These are phyloP conservation scores for Napeogenes sylphis DNA, from an alignment of 2,888 invertebrate genomes.

Conservation along the genomic window DNA sequence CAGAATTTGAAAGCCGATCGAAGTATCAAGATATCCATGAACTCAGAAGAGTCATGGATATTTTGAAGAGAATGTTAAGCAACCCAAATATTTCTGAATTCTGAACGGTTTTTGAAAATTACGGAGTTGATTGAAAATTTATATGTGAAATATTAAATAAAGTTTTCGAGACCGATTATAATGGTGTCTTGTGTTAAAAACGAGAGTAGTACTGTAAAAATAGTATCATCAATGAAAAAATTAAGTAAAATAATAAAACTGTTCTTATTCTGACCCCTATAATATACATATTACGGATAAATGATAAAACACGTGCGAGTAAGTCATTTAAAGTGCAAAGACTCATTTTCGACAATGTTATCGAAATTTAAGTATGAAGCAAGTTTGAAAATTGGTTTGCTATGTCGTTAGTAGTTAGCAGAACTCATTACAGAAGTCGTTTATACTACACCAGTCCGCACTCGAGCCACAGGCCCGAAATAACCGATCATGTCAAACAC, in stretches of 20 bases:
- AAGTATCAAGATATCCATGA: slow-evolving; percentile 31
- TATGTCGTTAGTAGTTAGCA: slow-evolving; percentile 53
- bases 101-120: slow-evolving; percentile 38
- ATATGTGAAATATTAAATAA: slow-evolving; percentile 39
- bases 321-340: not conserved
- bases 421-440: slow-evolving; percentile 58
- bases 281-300: not conserved
- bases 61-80: slow-evolving; percentile 39
- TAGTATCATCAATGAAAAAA: not conserved
- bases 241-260: not conserved
- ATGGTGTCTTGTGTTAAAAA: slow-evolving; percentile 37
- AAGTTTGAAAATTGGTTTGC: slow-evolving; percentile 49
- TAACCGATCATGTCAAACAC: slow-evolving; percentile 22
- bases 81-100: slow-evolving; percentile 43
- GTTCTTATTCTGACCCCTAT: not conserved
- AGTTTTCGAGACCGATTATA: slow-evolving; percentile 41
- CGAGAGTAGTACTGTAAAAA: not conserved
- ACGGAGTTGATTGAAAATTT: slow-evolving; percentile 42
- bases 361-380: slow-evolving; percentile 34
- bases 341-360: slow-evolving; percentile 36
- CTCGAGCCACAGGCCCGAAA: slow-evolving; percentile 36
- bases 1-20: slow-evolving; percentile 41
- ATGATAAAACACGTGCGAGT: not conserved
- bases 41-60: slow-evolving; percentile 43
- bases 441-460: slow-evolving; percentile 55